A percentile compares a stretch with the other conserved stretches of the same genome.
Conservation (phyloP, 2,797 vertebrate species). For the Lithobates sylvaticus region DNA sequence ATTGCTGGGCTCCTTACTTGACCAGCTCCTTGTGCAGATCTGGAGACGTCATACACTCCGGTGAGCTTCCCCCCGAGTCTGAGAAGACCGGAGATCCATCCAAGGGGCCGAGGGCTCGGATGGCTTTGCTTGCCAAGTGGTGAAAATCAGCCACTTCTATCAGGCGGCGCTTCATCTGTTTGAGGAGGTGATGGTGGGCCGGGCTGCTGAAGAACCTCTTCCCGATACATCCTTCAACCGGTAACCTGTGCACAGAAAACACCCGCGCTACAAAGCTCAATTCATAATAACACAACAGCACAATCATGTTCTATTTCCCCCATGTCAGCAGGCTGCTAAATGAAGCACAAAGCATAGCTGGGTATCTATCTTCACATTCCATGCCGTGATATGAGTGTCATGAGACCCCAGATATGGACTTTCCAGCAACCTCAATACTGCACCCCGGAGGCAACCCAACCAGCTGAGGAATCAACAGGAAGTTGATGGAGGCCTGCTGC, state of each 20-base stretch:
- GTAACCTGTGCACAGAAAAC: constrained; percentile 76
- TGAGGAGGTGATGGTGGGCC: constrained; percentile 80
- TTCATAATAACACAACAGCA: background rate
- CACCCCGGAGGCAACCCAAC: no score
- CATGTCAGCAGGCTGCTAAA: no score
- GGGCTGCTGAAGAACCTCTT: constrained; percentile 89
- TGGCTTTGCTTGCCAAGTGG: constrained; percentile 90
- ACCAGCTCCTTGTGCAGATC: constrained; percentile 92
- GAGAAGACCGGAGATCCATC: constrained; percentile 59
- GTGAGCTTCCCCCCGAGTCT: constrained; percentile 55
- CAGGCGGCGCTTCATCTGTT: constrained; percentile 87
- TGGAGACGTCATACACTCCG: constrained; percentile 84
- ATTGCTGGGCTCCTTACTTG: constrained; percentile 75
- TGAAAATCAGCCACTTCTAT: constrained; percentile 94
- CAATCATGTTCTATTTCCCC: no score
- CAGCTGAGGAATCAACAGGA: no score
- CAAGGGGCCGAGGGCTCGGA: constrained; percentile 77
- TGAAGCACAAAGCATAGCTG: no score
- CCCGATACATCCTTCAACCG: constrained; percentile 91
- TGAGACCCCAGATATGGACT: no score
- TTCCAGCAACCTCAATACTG: no score
- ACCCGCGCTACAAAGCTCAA: background rate
- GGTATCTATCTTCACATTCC: no score
- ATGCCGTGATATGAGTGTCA: no score
- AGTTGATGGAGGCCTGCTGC: no score